Evolutionary conservation across 2,113 vertebrate genomes (phyloP).

Genomic region (Epinephelus cyanopodus): DNA sequence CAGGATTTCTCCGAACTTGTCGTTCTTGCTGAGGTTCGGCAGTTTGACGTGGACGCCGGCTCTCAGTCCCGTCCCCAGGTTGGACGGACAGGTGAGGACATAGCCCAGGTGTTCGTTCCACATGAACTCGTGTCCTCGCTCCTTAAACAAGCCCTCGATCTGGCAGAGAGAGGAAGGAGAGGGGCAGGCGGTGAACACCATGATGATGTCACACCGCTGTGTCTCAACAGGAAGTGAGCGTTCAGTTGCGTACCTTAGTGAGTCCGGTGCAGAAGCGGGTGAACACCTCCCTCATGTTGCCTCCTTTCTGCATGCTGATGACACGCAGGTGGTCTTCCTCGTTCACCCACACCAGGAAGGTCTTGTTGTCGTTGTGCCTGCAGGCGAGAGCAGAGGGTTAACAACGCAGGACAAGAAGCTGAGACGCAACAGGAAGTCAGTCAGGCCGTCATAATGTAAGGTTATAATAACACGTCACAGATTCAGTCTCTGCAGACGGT

Average conservation of each 20-base stretch:
- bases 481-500: too few species aligned
- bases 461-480: too few species aligned
- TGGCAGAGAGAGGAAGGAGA: constrained; percentile 57
- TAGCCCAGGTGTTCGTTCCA: constrained; percentile 98
- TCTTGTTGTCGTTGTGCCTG: constrained; percentile 98
- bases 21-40: constrained; percentile 91
- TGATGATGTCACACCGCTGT: neutral
- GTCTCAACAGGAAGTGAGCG: neutral
- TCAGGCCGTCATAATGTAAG: too few species aligned
- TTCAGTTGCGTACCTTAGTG: constrained; percentile 85
- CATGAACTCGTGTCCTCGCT: constrained; percentile 94
- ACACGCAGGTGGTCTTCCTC: constrained; percentile 97
- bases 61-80: constrained; percentile 95
- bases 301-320: constrained; percentile 99
- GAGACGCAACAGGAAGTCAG: too few species aligned
- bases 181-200: neutral
- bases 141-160: constrained; percentile 94
- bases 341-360: constrained; percentile 97
- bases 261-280: constrained; percentile 93
- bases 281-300: constrained; percentile 97
- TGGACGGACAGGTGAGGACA: constrained; percentile 95
- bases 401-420: neutral
- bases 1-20: constrained; percentile 91
- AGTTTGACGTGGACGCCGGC: constrained; percentile 95
- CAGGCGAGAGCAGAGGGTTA: neutral